Conservation (phyloP, 2,797 vertebrate species). For the Silurus aristotelis region DNA sequence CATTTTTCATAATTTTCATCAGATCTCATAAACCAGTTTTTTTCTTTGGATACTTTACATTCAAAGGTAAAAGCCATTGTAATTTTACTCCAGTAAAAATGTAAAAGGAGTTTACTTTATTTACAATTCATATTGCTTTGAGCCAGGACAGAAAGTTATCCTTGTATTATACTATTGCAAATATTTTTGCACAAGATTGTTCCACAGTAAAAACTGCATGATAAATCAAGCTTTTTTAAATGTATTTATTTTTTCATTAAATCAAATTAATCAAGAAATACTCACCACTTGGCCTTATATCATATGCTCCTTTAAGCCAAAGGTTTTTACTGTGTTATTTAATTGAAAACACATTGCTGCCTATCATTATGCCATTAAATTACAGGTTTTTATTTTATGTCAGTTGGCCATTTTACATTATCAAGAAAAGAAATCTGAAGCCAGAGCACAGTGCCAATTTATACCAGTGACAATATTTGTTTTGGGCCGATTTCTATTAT, state of each 20-base stretch:
- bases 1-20: too few relatives aligned
- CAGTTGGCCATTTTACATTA: background rate
- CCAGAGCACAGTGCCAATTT: background rate
- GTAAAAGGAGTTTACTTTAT: too few relatives aligned
- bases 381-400: background rate
- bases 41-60: too few relatives aligned
- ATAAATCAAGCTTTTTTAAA: background rate
- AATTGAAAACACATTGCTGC: background rate
- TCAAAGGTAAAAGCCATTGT: too few relatives aligned
- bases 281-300: background rate
- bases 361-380: background rate
- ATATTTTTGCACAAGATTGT: background rate
- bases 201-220: background rate
- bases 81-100: too few relatives aligned
- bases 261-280: background rate
- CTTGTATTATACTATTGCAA: background rate
- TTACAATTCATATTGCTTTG: background rate
- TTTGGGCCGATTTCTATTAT: background rate
- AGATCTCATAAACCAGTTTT: too few relatives aligned
- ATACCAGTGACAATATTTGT: background rate
- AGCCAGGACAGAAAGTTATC: background rate
- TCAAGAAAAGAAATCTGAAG: background rate
- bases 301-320: background rate
- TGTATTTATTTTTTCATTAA: too few relatives aligned
- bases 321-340: background rate